These are phyloP conservation scores for Tamandua tetradactyla DNA, from an alignment of 2,797 vertebrate species.

Conservation along the genomic window DNA sequence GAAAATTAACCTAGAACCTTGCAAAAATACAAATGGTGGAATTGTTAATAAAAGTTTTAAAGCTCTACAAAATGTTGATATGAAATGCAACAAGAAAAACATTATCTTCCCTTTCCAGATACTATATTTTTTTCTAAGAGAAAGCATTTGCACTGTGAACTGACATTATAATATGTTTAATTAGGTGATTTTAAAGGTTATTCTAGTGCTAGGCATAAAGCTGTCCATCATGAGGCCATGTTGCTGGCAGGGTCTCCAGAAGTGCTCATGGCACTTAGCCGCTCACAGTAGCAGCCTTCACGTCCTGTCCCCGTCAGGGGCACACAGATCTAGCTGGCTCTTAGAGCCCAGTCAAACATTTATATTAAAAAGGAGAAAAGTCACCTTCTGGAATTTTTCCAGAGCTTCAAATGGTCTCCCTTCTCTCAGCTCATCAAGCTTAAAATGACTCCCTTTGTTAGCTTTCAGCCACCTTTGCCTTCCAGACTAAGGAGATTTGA, in stretches of 20 bases:
- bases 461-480: neutral
- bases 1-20: constrained; percentile 68
- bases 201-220: constrained; percentile 1
- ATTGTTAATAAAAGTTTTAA: constrained; percentile 20
- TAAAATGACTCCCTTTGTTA: constrained; percentile 78
- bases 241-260: neutral
- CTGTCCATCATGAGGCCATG: neutral
- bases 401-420: constrained; percentile 74
- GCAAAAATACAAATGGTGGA: neutral
- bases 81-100: constrained; percentile 27
- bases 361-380: constrained; percentile 61
- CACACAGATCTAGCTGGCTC: constrained; percentile 15
- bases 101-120: neutral
- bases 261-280: neutral
- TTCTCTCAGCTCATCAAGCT: constrained; percentile 79
- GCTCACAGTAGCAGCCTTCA: constrained; percentile 59
- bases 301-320: constrained; percentile 21
- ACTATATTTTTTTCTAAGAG: constrained; percentile 60
- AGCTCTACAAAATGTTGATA: neutral
- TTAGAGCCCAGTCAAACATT: constrained; percentile 33
- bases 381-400: constrained; percentile 76
- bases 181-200: constrained; percentile 27
- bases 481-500: constrained; percentile 57
- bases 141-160: neutral
- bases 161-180: constrained; percentile 58